Evolutionary conservation across 2,797 vertebrate species (phyloP).

Genomic region (Rhinophrynus dorsalis): DNA sequence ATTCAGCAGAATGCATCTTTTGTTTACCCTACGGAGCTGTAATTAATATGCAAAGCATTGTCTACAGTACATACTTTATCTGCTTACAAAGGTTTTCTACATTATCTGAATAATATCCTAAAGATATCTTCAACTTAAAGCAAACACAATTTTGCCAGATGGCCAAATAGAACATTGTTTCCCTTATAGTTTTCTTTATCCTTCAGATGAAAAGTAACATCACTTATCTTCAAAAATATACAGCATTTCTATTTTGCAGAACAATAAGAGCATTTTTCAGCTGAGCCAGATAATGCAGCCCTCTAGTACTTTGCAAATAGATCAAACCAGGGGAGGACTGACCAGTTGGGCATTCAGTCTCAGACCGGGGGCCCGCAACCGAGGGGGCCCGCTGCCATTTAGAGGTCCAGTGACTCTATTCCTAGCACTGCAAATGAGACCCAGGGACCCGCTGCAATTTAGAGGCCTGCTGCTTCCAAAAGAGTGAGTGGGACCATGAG

Average conservation of each 20-base stretch:
- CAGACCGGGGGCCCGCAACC: too few species aligned
- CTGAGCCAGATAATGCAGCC: background rate
- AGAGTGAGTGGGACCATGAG: too few species aligned
- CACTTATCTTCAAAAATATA: slow-evolving; percentile 37
- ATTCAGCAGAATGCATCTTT: background rate
- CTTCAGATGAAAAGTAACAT: slow-evolving; percentile 35
- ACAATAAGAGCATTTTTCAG: slow-evolving; percentile 12
- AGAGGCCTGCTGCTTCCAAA: too few species aligned
- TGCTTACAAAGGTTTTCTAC: slow-evolving; percentile 13
- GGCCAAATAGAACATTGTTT: slow-evolving; percentile 16
- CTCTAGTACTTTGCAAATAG: background rate
- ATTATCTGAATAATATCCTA: slow-evolving; percentile 34
- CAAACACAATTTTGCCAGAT: slow-evolving; percentile 35
- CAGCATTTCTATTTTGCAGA: background rate
- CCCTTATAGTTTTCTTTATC: slow-evolving; percentile 35
- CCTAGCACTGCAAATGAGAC: too few species aligned
- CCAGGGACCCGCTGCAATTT: too few species aligned
- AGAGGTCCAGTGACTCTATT: too few species aligned
- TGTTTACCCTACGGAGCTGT: background rate
- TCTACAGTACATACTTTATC: slow-evolving; percentile 22
- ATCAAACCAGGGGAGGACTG: too few species aligned
- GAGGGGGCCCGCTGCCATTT: too few species aligned
- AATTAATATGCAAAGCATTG: slow-evolving; percentile 8
- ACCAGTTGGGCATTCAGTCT: too few species aligned
- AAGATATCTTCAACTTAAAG: slow-evolving; percentile 33